Percentiles rank a stretch among this genome's conserved stretches.
phyloP scores from a whole-genome alignment of 2,113 vertebrate species.

The Myodes glareolus region DNA sequence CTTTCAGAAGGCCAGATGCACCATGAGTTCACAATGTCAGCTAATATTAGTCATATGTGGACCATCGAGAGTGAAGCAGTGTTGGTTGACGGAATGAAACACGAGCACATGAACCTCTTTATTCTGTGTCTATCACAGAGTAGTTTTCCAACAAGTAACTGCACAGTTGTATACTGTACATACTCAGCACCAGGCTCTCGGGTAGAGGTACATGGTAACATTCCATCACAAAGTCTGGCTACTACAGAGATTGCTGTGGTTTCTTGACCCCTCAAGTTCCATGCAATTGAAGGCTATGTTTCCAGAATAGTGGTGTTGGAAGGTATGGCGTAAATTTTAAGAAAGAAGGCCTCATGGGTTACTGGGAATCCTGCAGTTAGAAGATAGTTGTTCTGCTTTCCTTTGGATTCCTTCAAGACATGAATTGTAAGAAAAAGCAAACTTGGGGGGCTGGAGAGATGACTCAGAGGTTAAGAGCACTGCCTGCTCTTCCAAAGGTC shows the following conservation, averaged over 20 bases:
- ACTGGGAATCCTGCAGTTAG: too few species aligned
- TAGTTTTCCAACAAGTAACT: neutral
- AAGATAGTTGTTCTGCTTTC: neutral
- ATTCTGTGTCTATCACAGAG: neutral
- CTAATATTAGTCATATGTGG: neutral
- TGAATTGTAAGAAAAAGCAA: neutral
- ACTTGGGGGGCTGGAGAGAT: too few species aligned
- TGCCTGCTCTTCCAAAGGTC: too few species aligned
- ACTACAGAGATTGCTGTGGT: neutral
- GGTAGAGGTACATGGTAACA: neutral
- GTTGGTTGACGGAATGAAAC: neutral
- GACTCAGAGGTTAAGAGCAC: too few species aligned
- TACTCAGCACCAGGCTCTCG: neutral
- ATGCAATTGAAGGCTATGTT: neutral
- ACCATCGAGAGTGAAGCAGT: neutral
- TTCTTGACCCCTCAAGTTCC: neutral
- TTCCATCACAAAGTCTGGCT: too few species aligned
- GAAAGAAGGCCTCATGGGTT: neutral
- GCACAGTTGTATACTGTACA: too few species aligned
- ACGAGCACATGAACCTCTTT: neutral
- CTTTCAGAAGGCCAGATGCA: neutral
- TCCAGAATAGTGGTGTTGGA: neutral
- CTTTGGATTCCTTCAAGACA: neutral
- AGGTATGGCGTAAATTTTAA: neutral
- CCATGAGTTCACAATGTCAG: neutral